Evolutionary conservation across 2,113 vertebrate genomes (phyloP).

Genomic region (Scartelaos histophorus): DNA sequence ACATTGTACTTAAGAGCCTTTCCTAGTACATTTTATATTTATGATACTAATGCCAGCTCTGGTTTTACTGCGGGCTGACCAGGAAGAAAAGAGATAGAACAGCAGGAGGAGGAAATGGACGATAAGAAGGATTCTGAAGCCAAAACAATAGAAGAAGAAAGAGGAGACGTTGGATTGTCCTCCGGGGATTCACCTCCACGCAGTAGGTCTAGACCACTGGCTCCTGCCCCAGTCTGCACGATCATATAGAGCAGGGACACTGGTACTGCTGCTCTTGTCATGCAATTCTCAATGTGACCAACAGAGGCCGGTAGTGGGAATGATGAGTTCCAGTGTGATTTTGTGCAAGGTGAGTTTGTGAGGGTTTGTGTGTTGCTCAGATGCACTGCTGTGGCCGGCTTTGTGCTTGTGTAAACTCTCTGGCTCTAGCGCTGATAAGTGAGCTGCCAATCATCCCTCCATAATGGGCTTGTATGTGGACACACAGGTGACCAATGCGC

Average conservation of each 20-base stretch:
- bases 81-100: conserved; percentile 4
- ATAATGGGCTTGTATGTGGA: conserved; percentile 19
- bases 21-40: not conserved
- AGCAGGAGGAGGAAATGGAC: conserved; percentile 13
- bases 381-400: conserved; percentile 61
- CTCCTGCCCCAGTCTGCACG: conserved; percentile 50
- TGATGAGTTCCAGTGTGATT: conserved; percentile 4
- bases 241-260: not conserved
- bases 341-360: not conserved
- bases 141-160: conserved; percentile 67
- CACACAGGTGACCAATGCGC: conserved; percentile 1
- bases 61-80: not conserved
- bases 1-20: not conserved
- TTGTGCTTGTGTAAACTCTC: conserved; percentile 72
- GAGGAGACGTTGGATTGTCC: conserved; percentile 65
- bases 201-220: conserved; percentile 67
- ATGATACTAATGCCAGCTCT: not conserved
- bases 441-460: conserved; percentile 63
- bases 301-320: conserved; percentile 56
- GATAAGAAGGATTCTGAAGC: conserved; percentile 54
- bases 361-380: conserved; percentile 48
- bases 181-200: conserved; percentile 66
- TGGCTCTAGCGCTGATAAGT: conserved; percentile 66
- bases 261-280: not conserved
- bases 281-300: conserved; percentile 47